These are phyloP conservation scores for Radopholus similis DNA, from an alignment of 1,140 invertebrate species.

Conservation along the genomic window DNA sequence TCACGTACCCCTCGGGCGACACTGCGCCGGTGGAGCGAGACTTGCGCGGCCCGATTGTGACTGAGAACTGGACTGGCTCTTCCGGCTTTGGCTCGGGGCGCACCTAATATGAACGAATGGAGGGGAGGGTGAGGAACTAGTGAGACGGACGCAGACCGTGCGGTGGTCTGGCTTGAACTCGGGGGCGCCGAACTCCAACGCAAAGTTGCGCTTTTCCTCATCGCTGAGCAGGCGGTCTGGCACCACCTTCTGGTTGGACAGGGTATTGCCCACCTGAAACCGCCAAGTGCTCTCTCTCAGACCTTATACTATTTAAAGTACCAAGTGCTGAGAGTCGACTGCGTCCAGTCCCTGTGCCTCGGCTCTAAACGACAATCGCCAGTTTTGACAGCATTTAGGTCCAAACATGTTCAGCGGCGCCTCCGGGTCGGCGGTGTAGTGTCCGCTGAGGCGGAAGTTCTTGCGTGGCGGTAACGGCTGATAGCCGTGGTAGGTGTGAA, in stretches of 20 bases:
- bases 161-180: slow-evolving; percentile 52
- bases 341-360: slow-evolving; percentile 24
- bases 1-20: slow-evolving; percentile 12
- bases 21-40: background rate
- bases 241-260: slow-evolving; percentile 53
- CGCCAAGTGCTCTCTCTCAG: background rate
- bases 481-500: slow-evolving; percentile 42
- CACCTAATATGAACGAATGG: background rate
- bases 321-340: slow-evolving; percentile 11
- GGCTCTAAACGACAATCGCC: slow-evolving; percentile 8
- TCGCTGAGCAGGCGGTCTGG: slow-evolving; percentile 24
- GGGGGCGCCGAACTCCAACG: slow-evolving; percentile 37
- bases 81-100: slow-evolving; percentile 25
- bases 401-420: slow-evolving; percentile 42
- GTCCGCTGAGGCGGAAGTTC: slow-evolving; percentile 10
- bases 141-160: slow-evolving; percentile 16
- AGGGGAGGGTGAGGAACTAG: background rate
- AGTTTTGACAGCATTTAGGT: background rate
- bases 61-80: slow-evolving; percentile 50
- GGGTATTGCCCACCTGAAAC: slow-evolving; percentile 55
- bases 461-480: slow-evolving; percentile 44
- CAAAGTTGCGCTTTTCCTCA: slow-evolving; percentile 46
- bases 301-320: background rate
- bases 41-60: slow-evolving; percentile 41
- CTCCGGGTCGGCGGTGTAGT: slow-evolving; percentile 50